These are phyloP conservation scores for Harmothoe impar DNA, from an alignment of 2,888 invertebrate species.

Conservation along the genomic window DNA sequence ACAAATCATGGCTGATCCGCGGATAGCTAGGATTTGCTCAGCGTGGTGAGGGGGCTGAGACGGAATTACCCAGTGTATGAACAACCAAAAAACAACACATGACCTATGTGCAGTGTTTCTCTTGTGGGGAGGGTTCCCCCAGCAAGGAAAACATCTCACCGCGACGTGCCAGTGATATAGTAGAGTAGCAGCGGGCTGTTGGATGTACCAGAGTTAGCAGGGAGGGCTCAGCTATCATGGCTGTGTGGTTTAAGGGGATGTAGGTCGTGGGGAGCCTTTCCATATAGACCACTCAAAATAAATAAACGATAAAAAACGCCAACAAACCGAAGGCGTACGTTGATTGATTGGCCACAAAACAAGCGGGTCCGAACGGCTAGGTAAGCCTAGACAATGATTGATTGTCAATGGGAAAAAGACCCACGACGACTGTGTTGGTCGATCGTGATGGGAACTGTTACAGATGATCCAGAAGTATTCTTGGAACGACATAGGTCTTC, in stretches of 20 bases:
- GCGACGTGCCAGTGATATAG: neutral
- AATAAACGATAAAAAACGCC: neutral
- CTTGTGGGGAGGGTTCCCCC: neutral
- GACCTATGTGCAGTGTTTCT: neutral
- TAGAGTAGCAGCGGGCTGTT: neutral
- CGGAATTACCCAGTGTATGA: neutral
- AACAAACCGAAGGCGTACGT: conserved; percentile 6
- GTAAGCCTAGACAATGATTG: conserved; percentile 16
- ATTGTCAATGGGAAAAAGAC: neutral
- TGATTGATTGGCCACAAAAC: conserved; percentile 12
- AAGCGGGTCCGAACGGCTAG: neutral
- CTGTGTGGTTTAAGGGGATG: neutral
- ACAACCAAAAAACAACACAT: neutral
- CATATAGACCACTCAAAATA: neutral
- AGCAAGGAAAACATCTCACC: too few relatives aligned
- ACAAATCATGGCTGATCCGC: conserved; percentile 17
- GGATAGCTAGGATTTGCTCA: neutral
- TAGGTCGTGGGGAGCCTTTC: too few relatives aligned
- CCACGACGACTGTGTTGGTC: neutral
- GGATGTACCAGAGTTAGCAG: too few relatives aligned
- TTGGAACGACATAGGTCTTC: neutral
- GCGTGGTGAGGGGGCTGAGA: neutral
- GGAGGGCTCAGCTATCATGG: neutral
- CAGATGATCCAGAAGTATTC: neutral
- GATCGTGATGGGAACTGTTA: neutral